Base-by-base conservation (phyloP, 92 coral and sea anemone genomes). In the Anthopleura xanthogrammica region DNA sequence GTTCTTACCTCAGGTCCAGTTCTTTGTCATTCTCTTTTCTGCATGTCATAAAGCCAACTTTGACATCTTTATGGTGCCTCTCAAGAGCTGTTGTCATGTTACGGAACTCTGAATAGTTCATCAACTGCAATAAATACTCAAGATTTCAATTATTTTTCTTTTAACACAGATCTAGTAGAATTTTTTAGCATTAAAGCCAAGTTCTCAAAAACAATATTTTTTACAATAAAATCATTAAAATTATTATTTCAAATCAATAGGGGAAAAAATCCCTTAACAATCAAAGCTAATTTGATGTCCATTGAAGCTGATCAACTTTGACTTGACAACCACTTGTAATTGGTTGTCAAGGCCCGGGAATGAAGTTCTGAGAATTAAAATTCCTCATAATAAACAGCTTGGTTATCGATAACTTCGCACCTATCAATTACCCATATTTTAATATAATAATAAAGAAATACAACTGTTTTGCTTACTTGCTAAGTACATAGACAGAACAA, bases 21-120 rank as follows among this genome's bases (percentile, higher is more conserved):
- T 96, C 99, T 82, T 91, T 96, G 62, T 68, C 36, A 12, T 91
- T 87, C 9, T 80, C 85, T 39, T 90, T 92, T 78, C 85, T 91
- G 42, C 95, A 90, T 7, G 90, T 87, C 84, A 91, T 78, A 66
- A 89, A 86, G 55, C 93, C 93, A 80, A 92, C 76, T 64, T 90
- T 91, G 1, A 91, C 84, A 79, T 96, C 99, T 55, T 94, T 96
- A 91, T 96, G 88, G 82, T 88, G 90, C 76, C 86, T 87, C 89
- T 96, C 99, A 52, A 96, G 91, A 22, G 94, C 95, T 41, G 94
- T 91, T 73, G 94, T 92, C 99, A 96, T 96, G 77, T 88, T 80
- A 71, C 93, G 92, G 80, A 94, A 96, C 91, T 96, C 99, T 56
- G 99, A 92, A 85, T 88, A 92, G 88, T 90, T 92, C 99, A 96